Evolutionary conservation across 2,888 invertebrate genomes (phyloP), one percentile per base, ranked within the genome.

Genomic region (Scrobipalpa atriplicella): DNA sequence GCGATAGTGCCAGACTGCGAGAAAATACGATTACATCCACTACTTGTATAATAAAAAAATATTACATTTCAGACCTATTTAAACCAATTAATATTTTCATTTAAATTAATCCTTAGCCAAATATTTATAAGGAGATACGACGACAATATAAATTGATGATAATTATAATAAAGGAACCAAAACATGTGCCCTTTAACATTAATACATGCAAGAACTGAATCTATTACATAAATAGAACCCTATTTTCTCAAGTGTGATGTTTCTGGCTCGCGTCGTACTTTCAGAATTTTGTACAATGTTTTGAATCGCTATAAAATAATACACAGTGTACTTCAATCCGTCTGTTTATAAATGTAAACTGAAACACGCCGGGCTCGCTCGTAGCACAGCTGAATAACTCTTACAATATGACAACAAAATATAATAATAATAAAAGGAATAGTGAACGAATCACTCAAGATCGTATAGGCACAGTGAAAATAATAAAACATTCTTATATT

Each of bases 1-100:
- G 85, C 85, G 82, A 85, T 83, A 86, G 83, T 83, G 78, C 78
- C 80, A 81, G 84, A 83, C 84, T 83, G 85, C 82, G 79, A 82
- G 76, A 86, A 82, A 81, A 78, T 81, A 80, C 78, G 75, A 81
- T 81, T 82, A 85, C 76, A 64, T 73, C 82, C 84, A 84, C 73
- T 67, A 78, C 72, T 74, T 74, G 43, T 43, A 43, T 78, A 70
- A 74, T 76, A 73, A 75, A 80, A 82, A 82, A 81, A 79, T 78
- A 80, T 79, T 74, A 78, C 72, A 69, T 70, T 74, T 74, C 71
- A 68, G 73, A 73, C 66, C 68, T 70, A 69, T 72, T 71, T 71
- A 72, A 70, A 72, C 70, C 69, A 73, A 75, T 73, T 72, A 68
- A 73, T 71, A 43, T 62, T 62, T 62, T 62, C 21, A 62, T 18